These are phyloP conservation scores for Gymnocypris eckloni DNA, from an alignment of 2,797 vertebrate species.

Conservation along the genomic window DNA sequence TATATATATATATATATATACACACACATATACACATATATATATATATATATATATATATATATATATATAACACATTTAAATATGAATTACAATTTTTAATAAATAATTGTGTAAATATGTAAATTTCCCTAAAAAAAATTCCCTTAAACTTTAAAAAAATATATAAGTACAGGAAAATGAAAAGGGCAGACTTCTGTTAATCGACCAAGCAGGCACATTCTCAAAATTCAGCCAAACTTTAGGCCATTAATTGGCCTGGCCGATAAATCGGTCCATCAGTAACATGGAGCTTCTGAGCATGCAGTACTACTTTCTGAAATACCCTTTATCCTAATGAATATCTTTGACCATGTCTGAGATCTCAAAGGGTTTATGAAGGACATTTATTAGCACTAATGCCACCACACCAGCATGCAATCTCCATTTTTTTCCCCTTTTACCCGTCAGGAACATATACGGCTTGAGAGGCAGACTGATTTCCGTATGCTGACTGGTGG, in stretches of 20 bases:
- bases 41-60: too few relatives aligned
- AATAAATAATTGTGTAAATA: too few relatives aligned
- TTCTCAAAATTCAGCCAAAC: neutral
- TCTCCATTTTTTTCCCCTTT: neutral
- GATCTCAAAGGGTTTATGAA: constrained; percentile 72
- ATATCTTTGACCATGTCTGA: constrained; percentile 58
- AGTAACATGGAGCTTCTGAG: constrained; percentile 62
- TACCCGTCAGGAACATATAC: neutral
- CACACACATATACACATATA: too few relatives aligned
- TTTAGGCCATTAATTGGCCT: constrained; percentile 7
- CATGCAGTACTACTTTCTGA: constrained; percentile 65
- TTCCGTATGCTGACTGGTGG: constrained; percentile 27
- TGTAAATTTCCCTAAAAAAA: neutral
- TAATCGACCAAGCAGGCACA: neutral
- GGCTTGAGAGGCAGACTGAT: constrained; percentile 9
- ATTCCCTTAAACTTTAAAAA: neutral
- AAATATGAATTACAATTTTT: too few relatives aligned
- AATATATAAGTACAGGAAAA: neutral
- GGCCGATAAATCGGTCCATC: neutral
- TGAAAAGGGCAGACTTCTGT: neutral
- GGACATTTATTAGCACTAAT: constrained; percentile 62
- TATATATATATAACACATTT: too few relatives aligned
- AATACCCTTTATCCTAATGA: constrained; percentile 60
- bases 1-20: too few relatives aligned
- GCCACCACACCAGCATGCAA: constrained; percentile 45